Base-by-base conservation (phyloP, 2,797 vertebrate genomes). In the Rachycentron canadum region DNA sequence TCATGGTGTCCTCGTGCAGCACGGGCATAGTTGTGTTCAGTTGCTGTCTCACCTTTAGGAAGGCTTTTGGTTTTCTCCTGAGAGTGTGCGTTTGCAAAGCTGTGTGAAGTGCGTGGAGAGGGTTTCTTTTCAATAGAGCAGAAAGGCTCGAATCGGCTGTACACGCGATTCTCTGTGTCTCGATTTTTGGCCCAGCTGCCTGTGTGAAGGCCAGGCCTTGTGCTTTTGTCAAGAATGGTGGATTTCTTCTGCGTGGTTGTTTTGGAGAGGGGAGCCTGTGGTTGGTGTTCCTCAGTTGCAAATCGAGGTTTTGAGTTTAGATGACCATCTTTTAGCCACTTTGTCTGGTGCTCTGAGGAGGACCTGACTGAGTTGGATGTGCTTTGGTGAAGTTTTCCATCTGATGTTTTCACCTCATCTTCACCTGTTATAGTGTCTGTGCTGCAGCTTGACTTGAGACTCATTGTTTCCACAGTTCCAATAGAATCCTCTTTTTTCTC, bases 71-170 rank as follows among this genome's bases (percentile, higher is more conserved):
- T 81, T 90, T 95, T 97, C 26, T 96, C 96, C 13, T 90, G 78
- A 59, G 91, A 73, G 4, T 84, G 92, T 19, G 81, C 62, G 23
- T 72, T 92, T 73, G 86, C 38, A 23, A 78, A 76, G 7, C 11
- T 50, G 5, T 73, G 41, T 2, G 32, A 3, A 1, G 65, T 7
- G 45, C 45, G 59, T 6, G 60, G 17, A 14, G 86, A 53, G 8
- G 69, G 69, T 89, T 94, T 94, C 76, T 92, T 87, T 67, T 98
- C 97, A 5, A 94, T 72, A 19, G 95, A 96, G 78, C 87, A 95
- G 82, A 97, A 95, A 0, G 96, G 95, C 76, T 99, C 97, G 86
- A 95, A 97, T 69, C 96, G 96, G 87, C 96, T 98, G 49, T 97
- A 97, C 50, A 96, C 75, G 4, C 95, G 94, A 47, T 86, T 94